phyloP scores from a whole-genome alignment of 2,888 invertebrate species.

The Hemicrepidius hirtus region DNA sequence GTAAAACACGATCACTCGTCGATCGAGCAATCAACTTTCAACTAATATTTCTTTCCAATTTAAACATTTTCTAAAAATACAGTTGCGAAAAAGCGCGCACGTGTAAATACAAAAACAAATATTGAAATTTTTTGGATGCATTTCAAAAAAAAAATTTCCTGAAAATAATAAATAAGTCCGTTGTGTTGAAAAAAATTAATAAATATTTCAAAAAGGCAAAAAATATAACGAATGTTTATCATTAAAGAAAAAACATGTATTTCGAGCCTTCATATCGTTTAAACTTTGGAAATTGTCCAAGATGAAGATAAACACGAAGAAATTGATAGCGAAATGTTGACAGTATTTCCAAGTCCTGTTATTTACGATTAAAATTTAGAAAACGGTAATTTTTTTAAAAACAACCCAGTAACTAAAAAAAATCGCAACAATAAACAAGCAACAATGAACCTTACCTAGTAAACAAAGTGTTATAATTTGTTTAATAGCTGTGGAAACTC shows the following conservation, averaged over 20 bases:
- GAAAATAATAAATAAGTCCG: no score
- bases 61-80: no score
- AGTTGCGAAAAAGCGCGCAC: no score
- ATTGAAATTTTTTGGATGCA: no score
- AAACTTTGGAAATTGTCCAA: slow-evolving; percentile 46
- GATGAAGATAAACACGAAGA: slow-evolving; percentile 32
- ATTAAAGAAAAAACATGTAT: slow-evolving; percentile 21
- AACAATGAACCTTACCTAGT: slow-evolving; percentile 7
- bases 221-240: slow-evolving; percentile 28
- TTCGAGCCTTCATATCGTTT: slow-evolving; percentile 29
- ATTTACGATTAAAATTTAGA: background rate
- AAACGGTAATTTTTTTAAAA: background rate
- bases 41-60: no score
- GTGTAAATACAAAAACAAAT: no score
- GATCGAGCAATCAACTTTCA: no score
- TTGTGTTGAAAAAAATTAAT: slow-evolving; percentile 7
- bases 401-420: background rate
- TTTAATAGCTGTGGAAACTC: slow-evolving; percentile 27
- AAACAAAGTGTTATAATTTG: background rate
- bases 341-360: slow-evolving; percentile 9
- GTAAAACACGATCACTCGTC: no score
- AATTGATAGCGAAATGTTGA: slow-evolving; percentile 42
- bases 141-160: no score
- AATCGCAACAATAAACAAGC: background rate
- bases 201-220: slow-evolving; percentile 24